phyloP scores from a whole-genome alignment of 30 jellyfish, hydroid and myxozoan genomes.

The Cassiopea andromeda region DNA sequence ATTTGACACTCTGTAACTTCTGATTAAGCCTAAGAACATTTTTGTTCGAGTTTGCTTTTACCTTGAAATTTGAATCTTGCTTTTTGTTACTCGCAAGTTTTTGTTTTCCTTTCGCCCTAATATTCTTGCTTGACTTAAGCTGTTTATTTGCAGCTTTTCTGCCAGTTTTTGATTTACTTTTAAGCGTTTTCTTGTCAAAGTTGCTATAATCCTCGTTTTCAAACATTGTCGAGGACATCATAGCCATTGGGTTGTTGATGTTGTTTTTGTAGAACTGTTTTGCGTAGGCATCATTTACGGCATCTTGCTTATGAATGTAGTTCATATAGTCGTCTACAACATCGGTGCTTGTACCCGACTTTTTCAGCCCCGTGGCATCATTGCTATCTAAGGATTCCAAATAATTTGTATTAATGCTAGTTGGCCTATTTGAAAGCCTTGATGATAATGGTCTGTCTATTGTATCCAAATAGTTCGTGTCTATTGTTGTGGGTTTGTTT shows the following conservation, averaged over 20 bases:
- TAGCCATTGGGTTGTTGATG: not conserved
- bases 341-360: slow-evolving; percentile 15
- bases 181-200: slow-evolving; percentile 42
- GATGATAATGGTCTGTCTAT: not conserved
- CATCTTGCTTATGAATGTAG: slow-evolving; percentile 58
- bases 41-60: not conserved
- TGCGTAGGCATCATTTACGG: slow-evolving; percentile 42
- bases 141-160: not conserved
- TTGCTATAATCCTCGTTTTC: slow-evolving; percentile 6
- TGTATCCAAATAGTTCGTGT: not conserved
- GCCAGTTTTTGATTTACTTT: slow-evolving; percentile 13
- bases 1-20: not conserved
- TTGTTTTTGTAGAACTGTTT: slow-evolving; percentile 46
- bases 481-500: slow-evolving; percentile 1
- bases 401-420: slow-evolving; percentile 28
- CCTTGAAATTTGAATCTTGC: not conserved
- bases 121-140: not conserved
- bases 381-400: slow-evolving; percentile 42
- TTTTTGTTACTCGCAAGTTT: not conserved
- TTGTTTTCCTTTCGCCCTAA: not conserved
- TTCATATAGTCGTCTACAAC: slow-evolving; percentile 44
- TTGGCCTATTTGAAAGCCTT: slow-evolving; percentile 16
- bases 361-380: slow-evolving; percentile 8
- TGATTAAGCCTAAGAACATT: not conserved
- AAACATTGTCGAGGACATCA: slow-evolving; percentile 6